Conservation (phyloP, 2,113 vertebrate species). For the Indicator maculatus region DNA sequence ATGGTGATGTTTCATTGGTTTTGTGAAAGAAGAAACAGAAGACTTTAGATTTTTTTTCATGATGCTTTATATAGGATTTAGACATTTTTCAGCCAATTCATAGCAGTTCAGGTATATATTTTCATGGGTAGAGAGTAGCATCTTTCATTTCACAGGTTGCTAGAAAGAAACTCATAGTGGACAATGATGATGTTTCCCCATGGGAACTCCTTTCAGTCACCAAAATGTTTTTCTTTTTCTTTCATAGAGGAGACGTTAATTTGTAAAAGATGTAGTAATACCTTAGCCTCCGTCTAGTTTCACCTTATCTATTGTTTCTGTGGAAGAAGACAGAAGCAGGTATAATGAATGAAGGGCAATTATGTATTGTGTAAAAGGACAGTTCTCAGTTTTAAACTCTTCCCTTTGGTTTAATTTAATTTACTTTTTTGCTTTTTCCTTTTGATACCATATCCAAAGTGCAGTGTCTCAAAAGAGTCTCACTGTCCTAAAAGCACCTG, state of each 20-base stretch:
- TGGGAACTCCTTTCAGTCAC: not conserved
- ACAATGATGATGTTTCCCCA: not conserved
- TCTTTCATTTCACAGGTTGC: not conserved
- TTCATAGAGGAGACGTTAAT: not conserved
- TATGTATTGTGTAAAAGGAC: not conserved
- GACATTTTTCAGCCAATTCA: not conserved
- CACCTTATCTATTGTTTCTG: not conserved
- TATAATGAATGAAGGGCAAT: not conserved
- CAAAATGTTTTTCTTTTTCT: not conserved
- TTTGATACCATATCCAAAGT: not conserved
- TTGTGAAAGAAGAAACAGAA: not conserved
- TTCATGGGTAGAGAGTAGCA: not conserved
- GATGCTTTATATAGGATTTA: not conserved
- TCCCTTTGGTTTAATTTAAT: not conserved
- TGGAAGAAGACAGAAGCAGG: not conserved
- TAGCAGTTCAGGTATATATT: not conserved
- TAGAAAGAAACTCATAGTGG: not conserved
- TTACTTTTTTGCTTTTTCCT: not conserved
- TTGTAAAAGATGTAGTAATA: not conserved
- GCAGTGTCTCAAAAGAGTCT: not conserved
- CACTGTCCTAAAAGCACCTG: accelerated
- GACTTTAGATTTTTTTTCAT: not conserved
- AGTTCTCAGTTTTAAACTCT: not conserved
- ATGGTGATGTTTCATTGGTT: accelerated
- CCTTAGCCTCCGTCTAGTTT: not conserved